phyloP scores from a whole-genome alignment of 2,797 vertebrate genomes.

The Alauda arvensis region DNA sequence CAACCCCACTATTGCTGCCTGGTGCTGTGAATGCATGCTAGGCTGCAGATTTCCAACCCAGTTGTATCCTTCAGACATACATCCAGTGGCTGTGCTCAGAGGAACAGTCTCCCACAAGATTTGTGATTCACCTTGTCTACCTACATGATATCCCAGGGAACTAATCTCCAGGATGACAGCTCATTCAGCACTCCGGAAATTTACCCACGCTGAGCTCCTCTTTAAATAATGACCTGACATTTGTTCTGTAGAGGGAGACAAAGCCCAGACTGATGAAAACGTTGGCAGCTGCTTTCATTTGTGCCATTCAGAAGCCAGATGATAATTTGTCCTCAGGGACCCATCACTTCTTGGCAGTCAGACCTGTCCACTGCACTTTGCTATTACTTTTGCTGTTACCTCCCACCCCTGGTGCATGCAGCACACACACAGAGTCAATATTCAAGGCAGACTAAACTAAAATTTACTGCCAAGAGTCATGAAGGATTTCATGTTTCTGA shows the following conservation, averaged over 20 bases:
- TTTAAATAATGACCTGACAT: constrained; percentile 59
- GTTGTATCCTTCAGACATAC: background rate
- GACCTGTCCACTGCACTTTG: constrained; percentile 24
- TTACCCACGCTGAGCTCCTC: background rate
- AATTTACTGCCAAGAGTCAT: background rate
- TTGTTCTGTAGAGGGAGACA: constrained; percentile 67
- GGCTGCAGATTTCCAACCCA: background rate
- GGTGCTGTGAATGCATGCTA: accelerated
- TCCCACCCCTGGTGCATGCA: background rate
- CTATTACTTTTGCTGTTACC: constrained; percentile 7
- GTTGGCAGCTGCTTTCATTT: constrained; percentile 55
- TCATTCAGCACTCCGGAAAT: constrained; percentile 30
- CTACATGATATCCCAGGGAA: background rate
- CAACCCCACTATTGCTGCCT: background rate
- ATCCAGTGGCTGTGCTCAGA: background rate
- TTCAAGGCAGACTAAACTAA: background rate
- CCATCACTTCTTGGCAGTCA: constrained; percentile 36
- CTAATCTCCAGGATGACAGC: constrained; percentile 9
- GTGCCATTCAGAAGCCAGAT: constrained; percentile 46
- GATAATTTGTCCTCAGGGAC: constrained; percentile 28
- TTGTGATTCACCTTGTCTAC: background rate
- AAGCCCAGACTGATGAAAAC: constrained; percentile 55
- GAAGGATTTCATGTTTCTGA: background rate
- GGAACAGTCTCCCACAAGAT: background rate
- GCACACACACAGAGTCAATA: background rate